A percentile compares a stretch with the other conserved stretches of the same genome.
Conservation (phyloP, 1,140 invertebrate genomes). For the Drosophila lowei region DNA sequence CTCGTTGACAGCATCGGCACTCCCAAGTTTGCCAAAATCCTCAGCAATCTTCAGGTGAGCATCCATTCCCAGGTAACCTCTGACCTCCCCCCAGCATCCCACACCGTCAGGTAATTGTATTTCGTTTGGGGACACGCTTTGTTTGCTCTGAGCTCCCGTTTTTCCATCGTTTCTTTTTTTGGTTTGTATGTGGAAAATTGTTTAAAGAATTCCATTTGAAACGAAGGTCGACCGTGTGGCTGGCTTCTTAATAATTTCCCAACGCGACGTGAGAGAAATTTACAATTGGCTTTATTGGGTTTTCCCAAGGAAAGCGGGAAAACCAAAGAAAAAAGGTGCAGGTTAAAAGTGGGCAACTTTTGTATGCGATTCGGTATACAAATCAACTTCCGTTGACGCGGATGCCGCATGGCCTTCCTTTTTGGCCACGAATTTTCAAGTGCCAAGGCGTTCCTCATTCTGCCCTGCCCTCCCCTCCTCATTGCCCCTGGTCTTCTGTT, state of each 20-base stretch:
- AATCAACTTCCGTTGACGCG: slow-evolving; percentile 72
- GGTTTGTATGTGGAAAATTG: slow-evolving; percentile 36
- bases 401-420: slow-evolving; percentile 1
- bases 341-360: slow-evolving; percentile 51
- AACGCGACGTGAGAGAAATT: slow-evolving; percentile 68
- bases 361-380: slow-evolving; percentile 67
- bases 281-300: slow-evolving; percentile 57
- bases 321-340: slow-evolving; percentile 17
- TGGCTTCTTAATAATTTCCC: slow-evolving; percentile 69
- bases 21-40: slow-evolving; percentile 62
- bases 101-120: slow-evolving; percentile 37
- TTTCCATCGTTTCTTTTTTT: no score
- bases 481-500: slow-evolving; percentile 14
- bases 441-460: slow-evolving; percentile 39
- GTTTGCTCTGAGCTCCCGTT: slow-evolving; percentile 23
- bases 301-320: slow-evolving; percentile 9
- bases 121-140: slow-evolving; percentile 45
- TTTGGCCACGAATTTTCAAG: slow-evolving; percentile 56
- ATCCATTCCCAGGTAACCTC: background rate
- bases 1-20: slow-evolving; percentile 70
- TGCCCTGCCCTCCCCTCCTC: background rate
- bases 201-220: slow-evolving; percentile 63
- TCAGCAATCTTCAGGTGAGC: slow-evolving; percentile 74
- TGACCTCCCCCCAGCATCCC: background rate
- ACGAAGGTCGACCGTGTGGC: slow-evolving; percentile 20